phyloP scores from a whole-genome alignment of 1,140 invertebrate genomes.

The Popillia japonica region DNA sequence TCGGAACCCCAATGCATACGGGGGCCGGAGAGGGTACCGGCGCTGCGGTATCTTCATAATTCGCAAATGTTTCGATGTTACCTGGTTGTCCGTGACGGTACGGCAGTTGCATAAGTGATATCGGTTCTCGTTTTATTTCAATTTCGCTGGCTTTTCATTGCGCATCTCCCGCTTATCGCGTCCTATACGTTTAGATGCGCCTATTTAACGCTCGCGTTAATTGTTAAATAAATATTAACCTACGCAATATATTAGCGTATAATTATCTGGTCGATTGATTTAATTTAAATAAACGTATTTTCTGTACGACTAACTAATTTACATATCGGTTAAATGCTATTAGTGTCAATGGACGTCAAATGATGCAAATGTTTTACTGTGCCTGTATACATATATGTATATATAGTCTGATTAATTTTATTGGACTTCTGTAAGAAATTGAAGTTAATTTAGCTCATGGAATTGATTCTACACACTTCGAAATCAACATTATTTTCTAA shows the following conservation, averaged over 20 bases:
- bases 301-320: neutral
- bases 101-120: constrained; percentile 1
- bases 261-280: neutral
- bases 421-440: no score
- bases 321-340: neutral
- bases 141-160: neutral
- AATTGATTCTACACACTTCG: no score
- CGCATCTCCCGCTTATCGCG: constrained; percentile 16
- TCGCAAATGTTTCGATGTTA: constrained; percentile 30
- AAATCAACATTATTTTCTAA: no score
- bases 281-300: neutral
- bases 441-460: no score
- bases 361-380: constrained; percentile 17
- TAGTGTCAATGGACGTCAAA: neutral
- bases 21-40: neutral
- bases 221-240: constrained; percentile 1
- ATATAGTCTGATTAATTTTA: neutral
- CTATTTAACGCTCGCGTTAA: neutral
- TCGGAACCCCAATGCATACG: neutral
- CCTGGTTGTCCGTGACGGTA: neutral
- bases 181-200: neutral
- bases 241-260: neutral
- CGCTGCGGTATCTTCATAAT: neutral
- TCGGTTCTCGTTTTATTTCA: neutral
- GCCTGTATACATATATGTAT: neutral